A percentile compares a stretch with the other conserved stretches of the same genome.
Evolutionary conservation across 2,797 vertebrate genomes (phyloP).

Genomic region (Oreochromis grahami): DNA sequence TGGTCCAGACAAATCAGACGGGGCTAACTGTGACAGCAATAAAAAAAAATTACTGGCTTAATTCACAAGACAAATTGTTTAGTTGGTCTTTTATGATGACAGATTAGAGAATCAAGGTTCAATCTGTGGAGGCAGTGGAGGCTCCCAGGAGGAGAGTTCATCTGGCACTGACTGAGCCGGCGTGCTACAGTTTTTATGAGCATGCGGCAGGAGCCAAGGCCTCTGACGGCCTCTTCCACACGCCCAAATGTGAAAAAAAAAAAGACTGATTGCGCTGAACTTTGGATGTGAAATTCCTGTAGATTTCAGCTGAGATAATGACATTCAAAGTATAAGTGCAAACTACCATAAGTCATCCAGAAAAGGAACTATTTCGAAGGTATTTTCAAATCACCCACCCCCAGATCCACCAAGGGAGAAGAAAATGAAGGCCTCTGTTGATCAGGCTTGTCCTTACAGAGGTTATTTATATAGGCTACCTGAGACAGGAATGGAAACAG

Average conservation of each 20-base stretch:
- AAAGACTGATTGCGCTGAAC: not conserved
- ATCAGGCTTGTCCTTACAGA: slow-evolving; percentile 57
- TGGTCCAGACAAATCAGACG: slow-evolving; percentile 50
- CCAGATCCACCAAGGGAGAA: slow-evolving; percentile 22
- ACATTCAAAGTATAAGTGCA: slow-evolving; percentile 23
- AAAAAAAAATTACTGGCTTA: slow-evolving; percentile 36
- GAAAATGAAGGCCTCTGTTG: slow-evolving; percentile 43
- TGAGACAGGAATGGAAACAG: slow-evolving; percentile 53
- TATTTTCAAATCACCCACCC: slow-evolving; percentile 57
- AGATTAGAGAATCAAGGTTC: slow-evolving; percentile 14
- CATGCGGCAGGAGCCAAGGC: not conserved
- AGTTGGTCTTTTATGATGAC: slow-evolving; percentile 28
- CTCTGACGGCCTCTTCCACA: not conserved
- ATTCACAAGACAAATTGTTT: slow-evolving; percentile 34
- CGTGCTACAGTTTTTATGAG: slow-evolving; percentile 17
- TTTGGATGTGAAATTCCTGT: not conserved
- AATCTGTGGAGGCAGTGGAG: slow-evolving; percentile 15
- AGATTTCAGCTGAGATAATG: not conserved
- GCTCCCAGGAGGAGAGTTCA: slow-evolving; percentile 14
- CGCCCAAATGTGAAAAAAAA: not conserved
- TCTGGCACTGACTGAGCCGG: slow-evolving; percentile 5
- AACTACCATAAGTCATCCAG: not conserved
- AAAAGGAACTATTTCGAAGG: slow-evolving; percentile 54
- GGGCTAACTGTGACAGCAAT: slow-evolving; percentile 38
- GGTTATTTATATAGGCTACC: slow-evolving; percentile 63